Evolutionary conservation across 2,113 vertebrate species (phyloP).

Genomic region (Cnemophilus loriae): DNA sequence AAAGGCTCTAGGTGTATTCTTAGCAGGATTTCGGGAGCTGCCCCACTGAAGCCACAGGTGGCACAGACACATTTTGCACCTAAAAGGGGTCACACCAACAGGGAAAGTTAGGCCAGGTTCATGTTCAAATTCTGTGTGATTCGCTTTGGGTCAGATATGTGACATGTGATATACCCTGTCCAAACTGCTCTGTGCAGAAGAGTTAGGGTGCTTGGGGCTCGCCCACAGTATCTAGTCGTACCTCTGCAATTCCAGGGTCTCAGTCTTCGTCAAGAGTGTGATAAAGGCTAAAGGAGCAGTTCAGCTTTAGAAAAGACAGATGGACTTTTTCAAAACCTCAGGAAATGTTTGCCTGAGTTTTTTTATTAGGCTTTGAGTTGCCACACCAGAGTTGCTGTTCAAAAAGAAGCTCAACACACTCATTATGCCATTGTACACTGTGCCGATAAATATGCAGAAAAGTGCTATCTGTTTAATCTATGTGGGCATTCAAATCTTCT

Average conservation of each 20-base stretch:
- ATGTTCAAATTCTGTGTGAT: not conserved
- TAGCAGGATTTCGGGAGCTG: not conserved
- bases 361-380: not conserved
- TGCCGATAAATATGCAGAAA: conserved; percentile 10
- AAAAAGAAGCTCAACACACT: not conserved
- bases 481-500: not conserved
- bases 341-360: not conserved
- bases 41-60: not conserved
- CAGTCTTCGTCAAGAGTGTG: not conserved
- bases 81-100: not conserved
- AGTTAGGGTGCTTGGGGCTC: not conserved
- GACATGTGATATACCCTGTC: too few relatives aligned
- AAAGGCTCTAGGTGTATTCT: not conserved
- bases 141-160: not conserved
- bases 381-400: not conserved
- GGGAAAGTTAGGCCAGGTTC: not conserved
- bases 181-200: not conserved
- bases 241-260: not conserved
- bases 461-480: conserved; percentile 1
- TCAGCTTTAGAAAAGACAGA: not conserved
- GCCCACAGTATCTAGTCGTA: not conserved
- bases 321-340: not conserved
- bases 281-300: not conserved
- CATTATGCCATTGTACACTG: not conserved
- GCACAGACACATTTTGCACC: not conserved